Conservation (phyloP, 2,888 invertebrate species). For the Merodon equestris region DNA sequence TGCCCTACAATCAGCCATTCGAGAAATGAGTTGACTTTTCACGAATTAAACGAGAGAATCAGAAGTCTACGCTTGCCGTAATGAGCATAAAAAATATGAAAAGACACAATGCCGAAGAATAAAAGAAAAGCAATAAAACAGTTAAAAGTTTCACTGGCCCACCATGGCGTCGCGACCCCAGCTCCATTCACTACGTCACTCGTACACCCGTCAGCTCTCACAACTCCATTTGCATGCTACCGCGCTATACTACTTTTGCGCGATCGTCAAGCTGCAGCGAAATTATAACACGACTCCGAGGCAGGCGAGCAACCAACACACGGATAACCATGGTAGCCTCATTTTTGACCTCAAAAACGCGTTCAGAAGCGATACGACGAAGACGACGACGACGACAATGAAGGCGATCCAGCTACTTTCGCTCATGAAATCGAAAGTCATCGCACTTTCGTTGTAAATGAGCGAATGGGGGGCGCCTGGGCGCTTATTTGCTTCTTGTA, state of each 20-base stretch:
- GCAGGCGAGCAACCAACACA: slow-evolving; percentile 12
- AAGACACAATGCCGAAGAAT: too few relatives aligned
- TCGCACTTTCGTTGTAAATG: slow-evolving; percentile 72
- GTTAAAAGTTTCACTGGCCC: too few relatives aligned
- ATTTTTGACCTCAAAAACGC: slow-evolving; percentile 66
- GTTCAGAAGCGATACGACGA: neutral
- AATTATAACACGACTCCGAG: slow-evolving; percentile 54
- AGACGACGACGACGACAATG: slow-evolving; percentile 4
- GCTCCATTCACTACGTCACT: slow-evolving; percentile 49
- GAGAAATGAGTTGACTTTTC: too few relatives aligned
- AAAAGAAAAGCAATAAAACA: too few relatives aligned
- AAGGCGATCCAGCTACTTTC: slow-evolving; percentile 73
- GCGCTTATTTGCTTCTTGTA: slow-evolving; percentile 35
- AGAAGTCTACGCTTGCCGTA: too few relatives aligned
- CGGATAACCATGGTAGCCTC: slow-evolving; percentile 40
- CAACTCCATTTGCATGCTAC: slow-evolving; percentile 56
- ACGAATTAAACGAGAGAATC: too few relatives aligned
- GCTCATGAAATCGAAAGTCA: slow-evolving; percentile 78
- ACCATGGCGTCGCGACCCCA: neutral
- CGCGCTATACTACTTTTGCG: slow-evolving; percentile 1
- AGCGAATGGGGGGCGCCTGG: slow-evolving; percentile 71
- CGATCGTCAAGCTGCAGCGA: slow-evolving; percentile 26
- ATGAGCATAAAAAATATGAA: too few relatives aligned
- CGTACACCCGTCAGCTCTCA: slow-evolving; percentile 46
- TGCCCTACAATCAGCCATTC: too few relatives aligned